A percentile compares a stretch with the other conserved stretches of the same genome.
Evolutionary conservation across 2,797 vertebrate genomes (phyloP).

Genomic region (Amniataba percoides): DNA sequence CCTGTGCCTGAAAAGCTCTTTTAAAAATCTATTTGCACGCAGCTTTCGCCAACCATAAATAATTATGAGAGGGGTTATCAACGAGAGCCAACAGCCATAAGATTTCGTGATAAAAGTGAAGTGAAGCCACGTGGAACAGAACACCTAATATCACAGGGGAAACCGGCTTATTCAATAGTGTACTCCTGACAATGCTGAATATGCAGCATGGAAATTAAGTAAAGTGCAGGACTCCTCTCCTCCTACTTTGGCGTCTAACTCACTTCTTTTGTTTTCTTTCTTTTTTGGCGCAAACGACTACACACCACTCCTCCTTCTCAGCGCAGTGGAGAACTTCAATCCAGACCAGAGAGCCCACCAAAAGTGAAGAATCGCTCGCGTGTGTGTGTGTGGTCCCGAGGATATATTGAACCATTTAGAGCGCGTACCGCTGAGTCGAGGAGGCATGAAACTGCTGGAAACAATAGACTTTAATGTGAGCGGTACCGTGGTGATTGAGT

Average conservation of each 20-base stretch:
- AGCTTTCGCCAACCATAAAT: background rate
- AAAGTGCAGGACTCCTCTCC: background rate
- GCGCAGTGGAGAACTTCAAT: background rate
- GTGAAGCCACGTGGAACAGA: background rate
- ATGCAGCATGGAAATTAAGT: constrained; percentile 7
- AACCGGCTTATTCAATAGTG: background rate
- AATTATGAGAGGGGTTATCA: background rate
- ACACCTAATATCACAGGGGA: background rate
- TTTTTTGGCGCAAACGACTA: background rate
- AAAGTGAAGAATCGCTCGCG: constrained; percentile 1
- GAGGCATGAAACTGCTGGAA: constrained; percentile 31
- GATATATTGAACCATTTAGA: constrained; percentile 10
- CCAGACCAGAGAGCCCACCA: background rate
- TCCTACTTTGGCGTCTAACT: background rate
- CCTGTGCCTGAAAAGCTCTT: background rate
- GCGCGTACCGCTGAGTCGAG: background rate
- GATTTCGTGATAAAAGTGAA: background rate
- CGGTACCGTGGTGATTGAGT: constrained; percentile 24
- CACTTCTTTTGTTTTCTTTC: constrained; percentile 6
- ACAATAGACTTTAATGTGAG: constrained; percentile 19
- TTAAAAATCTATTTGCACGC: background rate
- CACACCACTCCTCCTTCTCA: background rate
- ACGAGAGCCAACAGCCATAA: background rate
- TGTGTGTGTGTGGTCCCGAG: constrained; percentile 23
- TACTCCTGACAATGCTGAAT: background rate